Base-by-base conservation (phyloP, 2,113 vertebrate genomes). In the Piaya cayana region DNA sequence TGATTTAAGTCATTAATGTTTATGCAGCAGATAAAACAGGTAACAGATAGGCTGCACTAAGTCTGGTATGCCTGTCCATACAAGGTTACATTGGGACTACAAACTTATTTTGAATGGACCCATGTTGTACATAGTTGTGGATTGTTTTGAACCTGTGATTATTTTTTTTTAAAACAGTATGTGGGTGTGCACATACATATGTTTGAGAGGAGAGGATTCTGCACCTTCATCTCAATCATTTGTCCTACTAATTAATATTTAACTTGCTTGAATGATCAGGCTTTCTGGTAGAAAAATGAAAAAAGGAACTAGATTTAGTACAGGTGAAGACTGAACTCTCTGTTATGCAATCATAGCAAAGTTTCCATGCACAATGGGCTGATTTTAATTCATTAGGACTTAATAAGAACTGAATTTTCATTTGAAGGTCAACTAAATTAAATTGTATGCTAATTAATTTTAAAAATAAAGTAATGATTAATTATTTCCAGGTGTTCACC, bases 401-500 rank as follows among this genome's bases (percentile, higher is more conserved):
- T 96, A 96, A 96, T 95, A 97, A 92, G 82, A 81, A 86, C 16
- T 60, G 93, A 94, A 91, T 98, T 96, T 96, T 92, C 76, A 68
- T 96, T 80, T 96, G 92, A 97, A 97, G 92, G 95, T 96, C 95
- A 97, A 69, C 83, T 86, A 95, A 96, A 97, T 91, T 94, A 96
- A 96, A 97, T 97, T 70, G 71, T 88, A 93, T 78, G 82, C 86
- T 96, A 95, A 98, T 97, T 96, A 96, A 97, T 96, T 97, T 97
- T 86, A 47, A 97, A 97, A 96, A 84, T 90, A 96, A 96, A 96
- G 37, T 80, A 69, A 85, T 30, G 15, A 60, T 97, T 97, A 95
- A 95, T 87, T 94, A 92, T 93, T 97, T 95, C 86, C 94, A 97
- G 95, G 92, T 95, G 71, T 91, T 96, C 77, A 71, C 53, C 63